Evolutionary conservation across 2,797 vertebrate genomes (phyloP).

Genomic region (Brachyrhaphis roseni): DNA sequence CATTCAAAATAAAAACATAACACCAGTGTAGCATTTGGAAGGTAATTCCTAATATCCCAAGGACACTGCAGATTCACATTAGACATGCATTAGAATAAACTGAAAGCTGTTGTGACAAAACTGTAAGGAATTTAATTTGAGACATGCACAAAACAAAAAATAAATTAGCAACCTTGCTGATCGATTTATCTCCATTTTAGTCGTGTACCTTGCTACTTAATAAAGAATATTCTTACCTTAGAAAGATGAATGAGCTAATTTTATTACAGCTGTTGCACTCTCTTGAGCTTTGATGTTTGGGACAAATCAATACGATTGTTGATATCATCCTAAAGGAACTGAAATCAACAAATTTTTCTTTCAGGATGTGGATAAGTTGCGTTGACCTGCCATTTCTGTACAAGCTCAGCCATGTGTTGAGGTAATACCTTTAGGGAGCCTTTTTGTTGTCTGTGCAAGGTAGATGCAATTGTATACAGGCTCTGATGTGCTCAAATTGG

Average conservation of each 20-base stretch:
- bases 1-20: constrained; percentile 13
- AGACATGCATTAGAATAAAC: constrained; percentile 4
- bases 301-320: constrained; percentile 12
- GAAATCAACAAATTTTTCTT: constrained; percentile 19
- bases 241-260: constrained; percentile 8
- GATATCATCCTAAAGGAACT: constrained; percentile 5
- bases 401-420: constrained; percentile 46
- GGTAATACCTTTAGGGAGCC: constrained; percentile 33
- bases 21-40: constrained; percentile 3
- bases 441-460: constrained; percentile 46
- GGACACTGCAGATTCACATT: background rate
- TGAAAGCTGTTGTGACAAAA: constrained; percentile 10
- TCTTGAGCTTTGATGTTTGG: constrained; percentile 12
- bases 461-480: constrained; percentile 57
- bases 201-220: background rate
- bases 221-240: constrained; percentile 1
- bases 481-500: constrained; percentile 52
- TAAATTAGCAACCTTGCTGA: background rate
- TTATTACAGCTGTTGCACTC: constrained; percentile 7
- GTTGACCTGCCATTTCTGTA: constrained; percentile 48
- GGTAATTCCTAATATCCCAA: background rate
- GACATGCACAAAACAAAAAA: background rate
- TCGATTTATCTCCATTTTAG: background rate
- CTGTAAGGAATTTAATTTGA: background rate
- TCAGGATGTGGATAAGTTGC: constrained; percentile 20